Evolutionary conservation across 2,113 vertebrate genomes (phyloP).

Genomic region (Pungitius pungitius): DNA sequence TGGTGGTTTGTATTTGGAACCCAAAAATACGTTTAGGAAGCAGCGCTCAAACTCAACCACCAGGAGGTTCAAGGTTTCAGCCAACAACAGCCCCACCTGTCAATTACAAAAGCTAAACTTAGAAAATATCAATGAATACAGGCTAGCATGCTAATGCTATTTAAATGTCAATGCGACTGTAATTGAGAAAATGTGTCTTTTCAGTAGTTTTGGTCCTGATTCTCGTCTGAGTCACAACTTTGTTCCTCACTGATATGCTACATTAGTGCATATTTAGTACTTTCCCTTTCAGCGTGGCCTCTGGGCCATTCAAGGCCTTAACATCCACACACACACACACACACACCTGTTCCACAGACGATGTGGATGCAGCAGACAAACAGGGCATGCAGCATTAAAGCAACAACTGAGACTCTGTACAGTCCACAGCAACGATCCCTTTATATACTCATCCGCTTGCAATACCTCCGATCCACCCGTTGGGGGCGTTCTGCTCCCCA

Average conservation of each 20-base stretch:
- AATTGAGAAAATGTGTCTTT: neutral
- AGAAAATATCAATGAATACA: neutral
- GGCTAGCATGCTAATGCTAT: neutral
- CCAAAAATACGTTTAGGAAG: neutral
- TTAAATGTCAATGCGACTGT: neutral
- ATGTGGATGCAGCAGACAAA: constrained; percentile 40
- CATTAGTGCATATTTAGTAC: constrained; percentile 7
- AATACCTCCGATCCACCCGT: constrained; percentile 76
- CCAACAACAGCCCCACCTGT: neutral
- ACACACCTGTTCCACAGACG: constrained; percentile 43
- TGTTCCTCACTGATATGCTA: constrained; percentile 7
- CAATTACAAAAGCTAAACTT: neutral
- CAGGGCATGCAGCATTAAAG: constrained; percentile 63
- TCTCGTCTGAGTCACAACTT: constrained; percentile 19
- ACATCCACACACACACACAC: constrained; percentile 30
- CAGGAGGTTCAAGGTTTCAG: neutral
- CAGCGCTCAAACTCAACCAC: neutral
- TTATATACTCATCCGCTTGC: constrained; percentile 80
- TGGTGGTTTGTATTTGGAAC: too few species aligned
- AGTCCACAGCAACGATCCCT: constrained; percentile 83
- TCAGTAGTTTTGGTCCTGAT: constrained; percentile 19
- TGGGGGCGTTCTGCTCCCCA: constrained; percentile 51
- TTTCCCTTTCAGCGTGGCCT: constrained; percentile 59
- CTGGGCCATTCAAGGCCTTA: constrained; percentile 74
- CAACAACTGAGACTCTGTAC: constrained; percentile 70